phyloP scores from a whole-genome alignment of 2,888 invertebrate species.

The Caenorhabditis wallacei region DNA sequence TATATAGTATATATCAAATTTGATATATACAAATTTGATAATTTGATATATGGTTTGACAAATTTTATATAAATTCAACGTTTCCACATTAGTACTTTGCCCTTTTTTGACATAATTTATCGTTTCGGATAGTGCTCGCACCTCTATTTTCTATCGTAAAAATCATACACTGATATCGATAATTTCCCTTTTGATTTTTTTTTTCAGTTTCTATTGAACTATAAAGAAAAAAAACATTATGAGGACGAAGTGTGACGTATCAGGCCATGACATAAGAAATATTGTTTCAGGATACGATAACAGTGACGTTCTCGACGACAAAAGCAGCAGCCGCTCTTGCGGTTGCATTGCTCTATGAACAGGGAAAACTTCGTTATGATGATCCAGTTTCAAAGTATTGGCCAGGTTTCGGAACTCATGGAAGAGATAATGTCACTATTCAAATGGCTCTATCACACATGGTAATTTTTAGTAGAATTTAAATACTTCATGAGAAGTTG shows the following conservation, averaged over 20 bases:
- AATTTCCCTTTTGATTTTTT: conserved; percentile 1
- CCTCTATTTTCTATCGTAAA: conserved; percentile 27
- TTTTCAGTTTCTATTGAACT: not conserved
- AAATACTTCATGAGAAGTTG: no score
- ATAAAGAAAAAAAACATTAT: conserved; percentile 1
- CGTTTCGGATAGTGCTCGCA: conserved; percentile 14
- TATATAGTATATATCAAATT: no score
- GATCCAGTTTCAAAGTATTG: conserved; percentile 76
- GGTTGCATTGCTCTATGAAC: conserved; percentile 70
- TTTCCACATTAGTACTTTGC: conserved; percentile 34
- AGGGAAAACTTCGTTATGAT: conserved; percentile 67
- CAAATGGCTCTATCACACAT: conserved; percentile 75
- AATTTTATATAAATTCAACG: no score
- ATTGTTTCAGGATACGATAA: conserved; percentile 71
- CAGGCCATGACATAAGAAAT: not conserved
- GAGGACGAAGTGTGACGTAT: conserved; percentile 28
- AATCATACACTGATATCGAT: conserved; percentile 19
- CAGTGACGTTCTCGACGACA: conserved; percentile 76
- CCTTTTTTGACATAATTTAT: conserved; percentile 30
- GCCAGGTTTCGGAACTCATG: conserved; percentile 76
- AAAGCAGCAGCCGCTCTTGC: conserved; percentile 72
- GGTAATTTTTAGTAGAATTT: no score
- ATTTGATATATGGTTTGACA: no score
- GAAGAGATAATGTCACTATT: conserved; percentile 75
- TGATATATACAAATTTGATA: no score